Conservation (phyloP, 2,113 vertebrate genomes). For the Cromileptes altivelis region DNA sequence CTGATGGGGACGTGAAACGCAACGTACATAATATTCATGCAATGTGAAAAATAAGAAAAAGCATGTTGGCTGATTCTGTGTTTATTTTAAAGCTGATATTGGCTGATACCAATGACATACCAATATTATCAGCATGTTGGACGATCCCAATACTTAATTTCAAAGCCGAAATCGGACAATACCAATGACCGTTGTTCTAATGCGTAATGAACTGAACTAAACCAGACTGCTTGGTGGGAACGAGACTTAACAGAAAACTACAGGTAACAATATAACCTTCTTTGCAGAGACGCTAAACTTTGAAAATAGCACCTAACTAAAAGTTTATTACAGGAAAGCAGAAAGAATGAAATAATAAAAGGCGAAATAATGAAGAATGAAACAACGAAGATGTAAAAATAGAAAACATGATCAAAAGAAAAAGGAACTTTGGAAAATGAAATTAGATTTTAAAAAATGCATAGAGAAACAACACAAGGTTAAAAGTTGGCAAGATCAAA, state of each 20-base stretch:
- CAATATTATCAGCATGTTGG: no score
- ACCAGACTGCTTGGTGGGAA: no score
- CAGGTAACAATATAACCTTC: not conserved
- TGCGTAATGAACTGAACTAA: no score
- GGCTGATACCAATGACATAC: no score
- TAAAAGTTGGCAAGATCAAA: conserved; percentile 54
- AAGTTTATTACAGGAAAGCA: conserved; percentile 12
- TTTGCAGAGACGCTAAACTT: not conserved
- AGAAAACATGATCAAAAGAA: conserved; percentile 57
- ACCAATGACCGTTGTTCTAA: no score
- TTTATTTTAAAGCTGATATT: no score
- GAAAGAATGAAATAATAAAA: conserved; percentile 5
- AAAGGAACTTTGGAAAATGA: conserved; percentile 2
- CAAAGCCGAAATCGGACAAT: no score
- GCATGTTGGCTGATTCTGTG: no score
- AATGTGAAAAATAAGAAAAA: no score
- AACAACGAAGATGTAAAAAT: conserved; percentile 18
- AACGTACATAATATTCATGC: no score
- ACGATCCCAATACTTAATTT: no score
- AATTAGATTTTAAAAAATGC: conserved; percentile 25
- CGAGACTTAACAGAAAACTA: not conserved
- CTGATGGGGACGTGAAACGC: no score
- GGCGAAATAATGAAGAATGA: conserved; percentile 13
- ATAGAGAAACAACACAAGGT: conserved; percentile 24
- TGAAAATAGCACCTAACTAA: conserved; percentile 11